Evolutionary conservation across 2,888 invertebrate genomes (phyloP).

Genomic region (Lobophora halterata): DNA sequence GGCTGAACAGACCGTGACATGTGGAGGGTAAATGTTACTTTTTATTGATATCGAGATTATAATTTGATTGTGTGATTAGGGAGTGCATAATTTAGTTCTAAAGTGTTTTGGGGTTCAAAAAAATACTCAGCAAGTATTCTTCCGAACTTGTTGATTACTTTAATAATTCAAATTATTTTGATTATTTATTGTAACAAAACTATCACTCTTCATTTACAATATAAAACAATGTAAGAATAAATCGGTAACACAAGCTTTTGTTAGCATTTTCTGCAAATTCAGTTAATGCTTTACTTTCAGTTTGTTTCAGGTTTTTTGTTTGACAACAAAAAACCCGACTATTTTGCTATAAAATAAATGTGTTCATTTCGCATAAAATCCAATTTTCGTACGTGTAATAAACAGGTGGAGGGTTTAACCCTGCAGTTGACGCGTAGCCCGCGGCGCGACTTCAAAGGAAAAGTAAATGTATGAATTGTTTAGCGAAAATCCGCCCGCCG

Average conservation of each 20-base stretch:
- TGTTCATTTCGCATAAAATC: constrained; percentile 32
- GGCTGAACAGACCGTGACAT: constrained; percentile 32
- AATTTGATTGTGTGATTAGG: constrained; percentile 33
- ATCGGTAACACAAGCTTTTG: too few relatives aligned
- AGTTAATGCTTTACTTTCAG: too few relatives aligned
- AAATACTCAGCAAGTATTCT: too few relatives aligned
- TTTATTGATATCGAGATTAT: constrained; percentile 35
- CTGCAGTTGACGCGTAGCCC: constrained; percentile 72
- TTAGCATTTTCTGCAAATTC: too few relatives aligned
- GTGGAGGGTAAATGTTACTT: constrained; percentile 38
- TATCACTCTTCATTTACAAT: too few relatives aligned
- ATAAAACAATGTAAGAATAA: too few relatives aligned
- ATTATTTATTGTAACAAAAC: too few relatives aligned
- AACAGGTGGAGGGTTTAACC: constrained; percentile 65
- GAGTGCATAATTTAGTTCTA: constrained; percentile 17
- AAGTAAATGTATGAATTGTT: constrained; percentile 77
- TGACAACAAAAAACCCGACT: too few relatives aligned
- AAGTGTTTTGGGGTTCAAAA: constrained; percentile 15
- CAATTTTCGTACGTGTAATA: constrained; percentile 60
- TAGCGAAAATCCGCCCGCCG: constrained; percentile 64
- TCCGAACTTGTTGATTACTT: too few relatives aligned
- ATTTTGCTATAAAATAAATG: constrained; percentile 4
- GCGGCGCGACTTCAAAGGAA: constrained; percentile 75
- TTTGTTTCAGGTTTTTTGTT: too few relatives aligned
- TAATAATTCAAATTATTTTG: too few relatives aligned